Evolutionary conservation across 2,113 vertebrate genomes (phyloP).

Genomic region (Haliaeetus leucogaster): DNA sequence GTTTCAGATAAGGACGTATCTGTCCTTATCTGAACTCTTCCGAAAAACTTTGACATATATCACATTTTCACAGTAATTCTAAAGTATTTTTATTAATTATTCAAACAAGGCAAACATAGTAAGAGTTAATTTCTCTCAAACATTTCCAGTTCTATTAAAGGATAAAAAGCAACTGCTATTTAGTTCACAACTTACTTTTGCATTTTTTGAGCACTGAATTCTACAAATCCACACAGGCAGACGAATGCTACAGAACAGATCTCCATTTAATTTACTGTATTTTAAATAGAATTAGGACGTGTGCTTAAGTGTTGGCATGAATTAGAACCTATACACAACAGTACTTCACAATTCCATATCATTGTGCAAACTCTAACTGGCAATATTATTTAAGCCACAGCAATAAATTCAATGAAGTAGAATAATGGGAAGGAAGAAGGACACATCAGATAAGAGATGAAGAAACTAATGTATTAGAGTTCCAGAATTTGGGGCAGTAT

Average conservation of each 20-base stretch:
- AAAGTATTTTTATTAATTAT: neutral
- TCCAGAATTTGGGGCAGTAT: neutral
- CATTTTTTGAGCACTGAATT: neutral
- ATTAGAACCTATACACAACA: neutral
- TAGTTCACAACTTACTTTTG: neutral
- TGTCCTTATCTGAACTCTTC: neutral
- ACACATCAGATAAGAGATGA: neutral
- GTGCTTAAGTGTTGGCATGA: neutral
- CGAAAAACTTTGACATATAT: neutral
- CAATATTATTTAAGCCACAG: neutral
- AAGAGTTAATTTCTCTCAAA: neutral
- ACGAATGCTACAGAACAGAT: neutral
- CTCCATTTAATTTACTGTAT: neutral
- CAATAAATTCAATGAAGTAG: neutral
- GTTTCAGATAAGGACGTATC: neutral
- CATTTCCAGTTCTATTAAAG: neutral
- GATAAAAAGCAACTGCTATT: neutral
- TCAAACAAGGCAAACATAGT: neutral
- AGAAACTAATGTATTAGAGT: neutral
- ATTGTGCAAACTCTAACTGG: neutral
- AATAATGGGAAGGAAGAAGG: neutral
- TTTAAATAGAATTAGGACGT: neutral
- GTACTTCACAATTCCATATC: neutral
- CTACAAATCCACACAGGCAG: neutral
- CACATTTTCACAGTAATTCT: neutral